Evolutionary conservation across 2,888 invertebrate genomes (phyloP).

Genomic region (Tricholauxania praeusta): DNA sequence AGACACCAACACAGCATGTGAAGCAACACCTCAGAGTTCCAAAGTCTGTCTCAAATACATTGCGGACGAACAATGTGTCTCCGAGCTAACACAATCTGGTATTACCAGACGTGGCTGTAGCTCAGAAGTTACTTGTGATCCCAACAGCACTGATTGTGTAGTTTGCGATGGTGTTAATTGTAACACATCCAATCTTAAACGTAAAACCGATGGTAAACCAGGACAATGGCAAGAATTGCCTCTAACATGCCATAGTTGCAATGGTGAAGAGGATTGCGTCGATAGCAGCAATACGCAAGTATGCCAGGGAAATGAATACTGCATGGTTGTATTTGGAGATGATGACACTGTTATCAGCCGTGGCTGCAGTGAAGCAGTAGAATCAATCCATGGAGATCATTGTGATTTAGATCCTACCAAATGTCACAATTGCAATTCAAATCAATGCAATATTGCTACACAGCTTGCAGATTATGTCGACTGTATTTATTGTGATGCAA

Average conservation of each 20-base stretch:
- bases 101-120: conserved; percentile 59
- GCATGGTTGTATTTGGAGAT: conserved; percentile 58
- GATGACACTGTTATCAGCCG: conserved; percentile 50
- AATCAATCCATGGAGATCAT: conserved; percentile 47
- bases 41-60: conserved; percentile 52
- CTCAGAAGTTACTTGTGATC: conserved; percentile 49
- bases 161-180: conserved; percentile 53
- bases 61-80: conserved; percentile 52
- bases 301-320: conserved; percentile 52
- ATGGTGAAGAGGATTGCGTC: conserved; percentile 45
- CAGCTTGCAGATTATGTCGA: conserved; percentile 49
- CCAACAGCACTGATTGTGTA: conserved; percentile 48
- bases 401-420: conserved; percentile 53
- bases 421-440: conserved; percentile 62
- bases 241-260: conserved; percentile 55
- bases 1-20: conserved; percentile 47
- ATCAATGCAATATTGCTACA: conserved; percentile 56
- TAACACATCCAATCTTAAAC: conserved; percentile 55
- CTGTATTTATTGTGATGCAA: conserved; percentile 58
- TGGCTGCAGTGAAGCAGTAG: conserved; percentile 58
- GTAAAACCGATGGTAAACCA: conserved; percentile 55
- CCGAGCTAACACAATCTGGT: conserved; percentile 48
- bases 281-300: background rate
- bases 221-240: conserved; percentile 62
- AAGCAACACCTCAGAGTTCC: conserved; percentile 45